phyloP scores from a whole-genome alignment of 2,888 invertebrate genomes.

The Aleiodes alternator region DNA sequence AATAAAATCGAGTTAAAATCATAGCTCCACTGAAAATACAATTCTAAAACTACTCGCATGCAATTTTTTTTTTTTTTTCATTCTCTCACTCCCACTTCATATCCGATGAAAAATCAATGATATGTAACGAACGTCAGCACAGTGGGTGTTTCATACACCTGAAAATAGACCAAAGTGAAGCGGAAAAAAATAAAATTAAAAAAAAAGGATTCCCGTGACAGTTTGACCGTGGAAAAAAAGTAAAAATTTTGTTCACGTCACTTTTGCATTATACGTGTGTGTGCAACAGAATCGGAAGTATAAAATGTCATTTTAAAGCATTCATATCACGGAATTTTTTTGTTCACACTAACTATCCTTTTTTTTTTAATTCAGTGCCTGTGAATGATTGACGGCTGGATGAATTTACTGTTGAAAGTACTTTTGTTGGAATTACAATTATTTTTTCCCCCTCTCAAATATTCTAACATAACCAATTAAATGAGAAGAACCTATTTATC shows the following conservation, averaged over 20 bases:
- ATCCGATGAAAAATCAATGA: slow-evolving; percentile 28
- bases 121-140: slow-evolving; percentile 30
- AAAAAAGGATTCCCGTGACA: slow-evolving; percentile 6
- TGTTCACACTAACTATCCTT: background rate
- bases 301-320: slow-evolving; percentile 24
- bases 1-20: slow-evolving; percentile 30
- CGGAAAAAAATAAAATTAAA: background rate
- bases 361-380: slow-evolving; percentile 9
- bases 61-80: slow-evolving; percentile 1
- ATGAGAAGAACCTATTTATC: background rate
- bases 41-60: slow-evolving; percentile 30
- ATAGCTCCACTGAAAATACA: slow-evolving; percentile 22
- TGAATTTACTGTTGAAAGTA: background rate
- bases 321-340: slow-evolving; percentile 31
- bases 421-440: too few relatives aligned
- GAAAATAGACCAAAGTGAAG: background rate
- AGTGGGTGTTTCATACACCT: slow-evolving; percentile 30
- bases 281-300: slow-evolving; percentile 14
- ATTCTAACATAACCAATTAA: too few relatives aligned
- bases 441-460: too few relatives aligned
- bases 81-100: slow-evolving; percentile 7
- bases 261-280: slow-evolving; percentile 15
- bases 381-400: slow-evolving; percentile 15
- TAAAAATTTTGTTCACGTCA: slow-evolving; percentile 25
- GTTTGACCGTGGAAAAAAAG: slow-evolving; percentile 25